Evolutionary conservation across 2,888 invertebrate species (phyloP), one percentile per base, ranked within the genome.

Genomic region (Conops quadrifasciatus): DNA sequence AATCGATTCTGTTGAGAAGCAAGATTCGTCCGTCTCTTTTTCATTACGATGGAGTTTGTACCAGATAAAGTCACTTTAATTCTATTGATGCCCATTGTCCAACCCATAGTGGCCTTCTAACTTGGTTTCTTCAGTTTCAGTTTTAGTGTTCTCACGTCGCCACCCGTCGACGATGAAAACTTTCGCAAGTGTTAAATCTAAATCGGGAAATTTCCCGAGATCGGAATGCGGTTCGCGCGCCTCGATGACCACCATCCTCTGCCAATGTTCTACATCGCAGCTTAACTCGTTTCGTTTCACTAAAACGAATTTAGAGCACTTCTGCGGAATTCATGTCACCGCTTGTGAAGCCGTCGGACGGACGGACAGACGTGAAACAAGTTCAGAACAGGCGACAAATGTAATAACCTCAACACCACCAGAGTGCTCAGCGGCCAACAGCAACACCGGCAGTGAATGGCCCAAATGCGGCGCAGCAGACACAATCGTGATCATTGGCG

Each of bases 241-340:
- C 19, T 16, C 53, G 30, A 30, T n/a, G 13, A 53, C 21, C 62
- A 19, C 43, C 7, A 9, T n/a, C 60, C 62, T 7, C 30, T 7
- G 11, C 21, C 11, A 45, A 24, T 15, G 21, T 26, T 13, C 66
- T 36, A 56, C 47, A 15, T 30, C 51, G 65, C 45, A 47, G 60
- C 59, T 28, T 28, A 68, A 62, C 68, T 30, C 30, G 60, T 62
- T 62, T 49, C 28, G 49, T 60, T 60, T 60, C 62, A 58, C 51
- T 49, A 62, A 67, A 68, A 30, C 24, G 51, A 68, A 68, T 71
- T 71, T 66, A 30, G 71, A 59, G 59, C 59, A 66, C 51, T 71
- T 71, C 66, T 19, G 47, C 30, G 36, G 71, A 71, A 71, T 71
- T 49, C 71, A 65, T 71, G 71, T 59, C 66, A 71, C 66, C 60